Conservation (phyloP, 2,797 vertebrate species). For the Trematomus bernacchii region DNA sequence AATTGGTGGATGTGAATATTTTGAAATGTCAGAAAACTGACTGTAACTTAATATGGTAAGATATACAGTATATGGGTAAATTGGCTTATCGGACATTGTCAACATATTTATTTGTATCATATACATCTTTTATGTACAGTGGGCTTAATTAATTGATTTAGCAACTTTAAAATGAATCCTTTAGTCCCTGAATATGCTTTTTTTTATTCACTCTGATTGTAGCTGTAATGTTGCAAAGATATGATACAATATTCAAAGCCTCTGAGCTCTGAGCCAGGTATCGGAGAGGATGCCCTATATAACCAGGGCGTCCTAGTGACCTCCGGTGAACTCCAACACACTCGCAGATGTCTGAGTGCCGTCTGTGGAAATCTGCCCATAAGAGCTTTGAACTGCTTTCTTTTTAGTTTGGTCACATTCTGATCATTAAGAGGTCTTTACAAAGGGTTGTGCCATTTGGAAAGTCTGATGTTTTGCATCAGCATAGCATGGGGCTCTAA, state of each 20-base stretch:
- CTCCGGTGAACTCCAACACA: not conserved
- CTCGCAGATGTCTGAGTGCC: not conserved
- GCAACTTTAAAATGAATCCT: not conserved
- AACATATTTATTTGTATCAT: no score
- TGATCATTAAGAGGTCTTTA: no score
- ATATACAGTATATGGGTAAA: no score
- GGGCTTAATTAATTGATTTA: not conserved
- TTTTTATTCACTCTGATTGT: not conserved
- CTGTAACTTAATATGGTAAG: no score
- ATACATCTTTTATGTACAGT: not conserved
- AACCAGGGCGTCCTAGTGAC: not conserved
- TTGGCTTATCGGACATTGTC: no score
- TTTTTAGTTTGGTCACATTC: not conserved
- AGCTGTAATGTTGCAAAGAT: no score
- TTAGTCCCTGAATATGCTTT: not conserved
- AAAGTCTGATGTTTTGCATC: no score
- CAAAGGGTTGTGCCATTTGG: not conserved
- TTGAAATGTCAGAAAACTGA: no score
- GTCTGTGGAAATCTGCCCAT: not conserved
- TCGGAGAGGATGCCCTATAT: not conserved
- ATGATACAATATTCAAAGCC: not conserved
- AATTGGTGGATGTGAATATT: no score
- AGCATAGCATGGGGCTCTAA: no score
- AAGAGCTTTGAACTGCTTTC: not conserved
- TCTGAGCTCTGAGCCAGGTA: not conserved